phyloP scores from a whole-genome alignment of 2,113 vertebrate species.

The Electrona antarctica region DNA sequence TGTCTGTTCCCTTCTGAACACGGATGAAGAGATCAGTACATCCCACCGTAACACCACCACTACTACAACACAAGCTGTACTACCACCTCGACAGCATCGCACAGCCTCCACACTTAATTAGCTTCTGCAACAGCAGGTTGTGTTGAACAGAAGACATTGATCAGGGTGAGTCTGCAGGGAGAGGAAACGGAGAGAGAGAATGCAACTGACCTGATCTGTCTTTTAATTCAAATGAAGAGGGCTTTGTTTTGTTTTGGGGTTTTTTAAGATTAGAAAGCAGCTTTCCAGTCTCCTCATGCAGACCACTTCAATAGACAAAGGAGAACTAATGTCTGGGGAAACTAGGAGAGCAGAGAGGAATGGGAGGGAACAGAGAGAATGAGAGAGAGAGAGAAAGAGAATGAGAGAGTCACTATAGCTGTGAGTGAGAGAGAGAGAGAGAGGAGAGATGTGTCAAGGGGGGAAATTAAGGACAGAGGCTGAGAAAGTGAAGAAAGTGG shows the following conservation, averaged over 20 bases:
- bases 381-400: constrained; percentile 44
- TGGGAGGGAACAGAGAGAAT: constrained; percentile 10
- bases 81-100: too few species aligned
- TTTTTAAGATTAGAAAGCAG: constrained; percentile 21
- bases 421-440: neutral
- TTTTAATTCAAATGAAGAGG: constrained; percentile 70
- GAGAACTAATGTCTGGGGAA: neutral
- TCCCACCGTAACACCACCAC: constrained; percentile 16
- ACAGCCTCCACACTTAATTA: constrained; percentile 45
- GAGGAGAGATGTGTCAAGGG: neutral
- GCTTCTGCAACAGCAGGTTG: constrained; percentile 42
- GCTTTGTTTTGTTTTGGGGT: constrained; percentile 49
- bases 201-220: constrained; percentile 48
- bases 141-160: constrained; percentile 65
- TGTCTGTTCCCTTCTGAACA: constrained; percentile 7
- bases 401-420: neutral
- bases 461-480: too few species aligned
- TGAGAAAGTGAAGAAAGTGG: too few species aligned
- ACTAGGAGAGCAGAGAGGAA: constrained; percentile 20
- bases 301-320: constrained; percentile 36
- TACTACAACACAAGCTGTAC: constrained; percentile 8
- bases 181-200: constrained; percentile 38
- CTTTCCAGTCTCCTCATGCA: constrained; percentile 38
- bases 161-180: constrained; percentile 42
- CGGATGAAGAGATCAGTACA: neutral